A percentile compares a stretch with the other conserved stretches of the same genome.
These are phyloP conservation scores for Conops quadrifasciatus DNA, from an alignment of 2,888 invertebrate species.

Conservation along the genomic window DNA sequence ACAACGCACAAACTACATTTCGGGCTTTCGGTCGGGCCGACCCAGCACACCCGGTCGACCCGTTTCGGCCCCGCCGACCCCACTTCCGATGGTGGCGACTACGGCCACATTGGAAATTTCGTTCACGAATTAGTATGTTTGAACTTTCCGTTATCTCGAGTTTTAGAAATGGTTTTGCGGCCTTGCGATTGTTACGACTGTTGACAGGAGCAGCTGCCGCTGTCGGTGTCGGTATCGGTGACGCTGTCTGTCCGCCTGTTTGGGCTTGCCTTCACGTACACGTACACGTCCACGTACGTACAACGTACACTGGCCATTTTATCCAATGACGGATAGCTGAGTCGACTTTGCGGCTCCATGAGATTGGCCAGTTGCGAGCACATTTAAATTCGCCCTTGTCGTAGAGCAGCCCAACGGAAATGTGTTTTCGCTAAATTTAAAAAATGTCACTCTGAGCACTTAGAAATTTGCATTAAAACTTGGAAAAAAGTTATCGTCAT, in stretches of 20 bases:
- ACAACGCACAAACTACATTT: background rate
- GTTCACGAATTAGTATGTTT: slow-evolving; percentile 55
- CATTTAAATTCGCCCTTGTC: slow-evolving; percentile 9
- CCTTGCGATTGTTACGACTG: slow-evolving; percentile 41
- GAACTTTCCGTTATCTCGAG: slow-evolving; percentile 57
- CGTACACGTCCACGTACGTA: no score
- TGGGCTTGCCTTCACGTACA: no score
- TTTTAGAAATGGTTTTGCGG: slow-evolving; percentile 48
- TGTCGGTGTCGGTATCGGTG: background rate
- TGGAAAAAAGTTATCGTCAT: background rate
- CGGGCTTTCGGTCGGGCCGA: background rate
- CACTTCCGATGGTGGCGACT: slow-evolving; percentile 19
- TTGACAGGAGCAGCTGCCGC: background rate
- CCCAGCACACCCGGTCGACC: no score
- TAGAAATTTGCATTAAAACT: background rate
- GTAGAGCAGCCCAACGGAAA: slow-evolving; percentile 14
- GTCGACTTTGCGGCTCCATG: background rate
- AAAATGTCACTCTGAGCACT: background rate
- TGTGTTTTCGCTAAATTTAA: slow-evolving; percentile 13
- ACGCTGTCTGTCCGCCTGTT: no score
- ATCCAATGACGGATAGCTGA: no score
- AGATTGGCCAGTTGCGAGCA: background rate
- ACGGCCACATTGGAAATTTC: slow-evolving; percentile 40
- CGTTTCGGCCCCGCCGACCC: background rate
- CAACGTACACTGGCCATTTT: no score